Percentiles rank a stretch among this genome's conserved stretches.
Conservation (phyloP, 1,140 invertebrate genomes). For the Drosophila melanica region DNA sequence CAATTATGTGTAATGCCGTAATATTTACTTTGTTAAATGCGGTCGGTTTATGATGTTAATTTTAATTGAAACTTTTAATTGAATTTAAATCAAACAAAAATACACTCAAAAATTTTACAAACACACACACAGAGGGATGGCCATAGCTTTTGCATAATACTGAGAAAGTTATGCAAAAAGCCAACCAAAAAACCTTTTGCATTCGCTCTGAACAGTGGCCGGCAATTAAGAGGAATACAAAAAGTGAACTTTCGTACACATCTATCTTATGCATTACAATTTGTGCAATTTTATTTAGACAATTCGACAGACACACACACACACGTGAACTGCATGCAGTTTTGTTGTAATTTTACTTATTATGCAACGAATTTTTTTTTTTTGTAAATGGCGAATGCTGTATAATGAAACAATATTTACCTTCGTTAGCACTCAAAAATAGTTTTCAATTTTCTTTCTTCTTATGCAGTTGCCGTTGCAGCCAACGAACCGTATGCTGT, state of each 20-base stretch:
- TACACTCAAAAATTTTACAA: background rate
- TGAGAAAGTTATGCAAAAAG: conserved; percentile 35
- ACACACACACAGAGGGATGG: background rate
- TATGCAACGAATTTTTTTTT: conserved; percentile 59
- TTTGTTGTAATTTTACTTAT: conserved; percentile 43
- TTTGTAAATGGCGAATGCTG: conserved; percentile 42
- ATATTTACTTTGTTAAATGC: conserved; percentile 77
- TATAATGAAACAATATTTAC: conserved; percentile 80
- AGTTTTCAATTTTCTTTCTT: conserved; percentile 78
- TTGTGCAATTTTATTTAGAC: conserved; percentile 30
- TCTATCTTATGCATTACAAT: conserved; percentile 6
- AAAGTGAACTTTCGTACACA: conserved; percentile 19
- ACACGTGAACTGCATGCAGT: background rate
- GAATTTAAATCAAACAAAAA: conserved; percentile 66
- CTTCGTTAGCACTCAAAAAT: conserved; percentile 77
- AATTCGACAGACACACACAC: background rate
- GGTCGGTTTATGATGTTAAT: conserved; percentile 61
- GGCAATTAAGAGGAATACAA: conserved; percentile 34
- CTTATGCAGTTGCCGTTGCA: conserved; percentile 58
- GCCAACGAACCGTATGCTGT: conserved; percentile 66
- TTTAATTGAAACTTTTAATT: conserved; percentile 81
- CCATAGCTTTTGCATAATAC: conserved; percentile 24
- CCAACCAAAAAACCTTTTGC: conserved; percentile 21
- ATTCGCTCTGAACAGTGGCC: conserved; percentile 6
- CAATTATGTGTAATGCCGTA: conserved; percentile 79